Percentiles rank a stretch among this genome's conserved stretches.
Evolutionary conservation across 1,140 invertebrate genomes (phyloP).

Genomic region (Caerostris extrusa): DNA sequence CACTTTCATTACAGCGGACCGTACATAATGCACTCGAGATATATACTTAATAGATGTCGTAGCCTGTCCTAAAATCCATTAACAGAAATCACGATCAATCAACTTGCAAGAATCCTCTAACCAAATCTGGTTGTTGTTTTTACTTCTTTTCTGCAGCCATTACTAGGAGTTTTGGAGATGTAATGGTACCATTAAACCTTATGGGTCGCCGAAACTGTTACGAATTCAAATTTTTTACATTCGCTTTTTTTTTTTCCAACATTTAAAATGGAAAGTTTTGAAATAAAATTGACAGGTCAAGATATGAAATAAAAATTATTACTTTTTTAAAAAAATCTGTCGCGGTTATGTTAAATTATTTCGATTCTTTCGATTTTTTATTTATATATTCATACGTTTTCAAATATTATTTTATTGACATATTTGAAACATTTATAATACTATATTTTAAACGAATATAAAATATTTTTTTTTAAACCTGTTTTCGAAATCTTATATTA

Average conservation of each 20-base stretch:
- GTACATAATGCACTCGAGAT: conserved; percentile 11
- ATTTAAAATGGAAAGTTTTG: neutral
- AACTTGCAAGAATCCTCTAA: conserved; percentile 41
- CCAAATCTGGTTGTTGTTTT: conserved; percentile 39
- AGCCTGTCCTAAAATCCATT: conserved; percentile 61
- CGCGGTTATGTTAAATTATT: too few relatives aligned
- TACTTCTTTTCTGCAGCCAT: conserved; percentile 41
- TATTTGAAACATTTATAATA: too few relatives aligned
- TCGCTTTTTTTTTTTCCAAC: neutral
- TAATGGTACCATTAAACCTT: conserved; percentile 46
- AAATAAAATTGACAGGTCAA: neutral
- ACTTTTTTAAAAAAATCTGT: neutral
- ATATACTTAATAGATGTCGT: conserved; percentile 68
- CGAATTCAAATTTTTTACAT: conserved; percentile 16
- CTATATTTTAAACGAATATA: too few relatives aligned
- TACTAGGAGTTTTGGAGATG: conserved; percentile 14
- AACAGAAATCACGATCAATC: conserved; percentile 59
- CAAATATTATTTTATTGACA: too few relatives aligned
- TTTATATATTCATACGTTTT: too few relatives aligned
- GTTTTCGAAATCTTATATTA: too few relatives aligned
- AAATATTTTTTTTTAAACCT: too few relatives aligned
- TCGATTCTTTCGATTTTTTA: too few relatives aligned
- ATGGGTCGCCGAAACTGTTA: neutral
- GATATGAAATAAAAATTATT: neutral
- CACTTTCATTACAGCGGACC: conserved; percentile 18